Conservation (phyloP, 1,140 invertebrate species). For the Zaprionus gabonicus region DNA sequence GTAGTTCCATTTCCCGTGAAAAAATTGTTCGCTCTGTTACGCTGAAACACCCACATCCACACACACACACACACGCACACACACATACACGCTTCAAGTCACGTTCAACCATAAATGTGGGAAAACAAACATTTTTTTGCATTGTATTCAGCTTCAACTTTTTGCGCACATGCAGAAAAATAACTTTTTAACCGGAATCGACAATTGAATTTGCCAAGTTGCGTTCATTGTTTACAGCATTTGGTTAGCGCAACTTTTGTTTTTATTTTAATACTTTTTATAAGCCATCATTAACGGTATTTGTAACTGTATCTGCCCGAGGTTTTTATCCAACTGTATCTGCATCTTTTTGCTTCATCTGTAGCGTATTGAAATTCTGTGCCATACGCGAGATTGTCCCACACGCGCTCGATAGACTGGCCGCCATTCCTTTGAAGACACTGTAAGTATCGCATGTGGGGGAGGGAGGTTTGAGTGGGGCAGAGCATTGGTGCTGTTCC, state of each 20-base stretch:
- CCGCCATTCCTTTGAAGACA: constrained; percentile 65
- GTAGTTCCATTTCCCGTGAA: background rate
- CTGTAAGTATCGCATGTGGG: constrained; percentile 63
- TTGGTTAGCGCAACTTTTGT: background rate
- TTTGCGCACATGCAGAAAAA: constrained; percentile 16
- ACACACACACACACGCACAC: background rate
- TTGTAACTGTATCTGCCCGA: background rate
- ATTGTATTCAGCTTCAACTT: constrained; percentile 3
- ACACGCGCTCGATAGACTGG: constrained; percentile 69
- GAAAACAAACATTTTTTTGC: background rate
- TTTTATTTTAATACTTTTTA: background rate
- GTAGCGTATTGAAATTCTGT: constrained; percentile 78
- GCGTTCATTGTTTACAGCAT: constrained; percentile 4
- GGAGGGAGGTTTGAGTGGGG: too few species aligned
- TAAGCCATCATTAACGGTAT: background rate
- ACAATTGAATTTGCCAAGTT: constrained; percentile 7
- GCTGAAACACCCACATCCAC: background rate
- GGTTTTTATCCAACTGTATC: background rate
- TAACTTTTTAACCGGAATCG: constrained; percentile 13
- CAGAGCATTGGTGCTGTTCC: background rate
- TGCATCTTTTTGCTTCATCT: background rate
- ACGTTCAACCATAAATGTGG: background rate
- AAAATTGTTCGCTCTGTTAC: background rate
- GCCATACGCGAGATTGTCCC: constrained; percentile 67
- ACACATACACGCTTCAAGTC: background rate